Percentiles rank a stretch among this genome's conserved stretches.
Conservation (phyloP, 2,113 vertebrate genomes). For the Psammodynastes pulverulentus region DNA sequence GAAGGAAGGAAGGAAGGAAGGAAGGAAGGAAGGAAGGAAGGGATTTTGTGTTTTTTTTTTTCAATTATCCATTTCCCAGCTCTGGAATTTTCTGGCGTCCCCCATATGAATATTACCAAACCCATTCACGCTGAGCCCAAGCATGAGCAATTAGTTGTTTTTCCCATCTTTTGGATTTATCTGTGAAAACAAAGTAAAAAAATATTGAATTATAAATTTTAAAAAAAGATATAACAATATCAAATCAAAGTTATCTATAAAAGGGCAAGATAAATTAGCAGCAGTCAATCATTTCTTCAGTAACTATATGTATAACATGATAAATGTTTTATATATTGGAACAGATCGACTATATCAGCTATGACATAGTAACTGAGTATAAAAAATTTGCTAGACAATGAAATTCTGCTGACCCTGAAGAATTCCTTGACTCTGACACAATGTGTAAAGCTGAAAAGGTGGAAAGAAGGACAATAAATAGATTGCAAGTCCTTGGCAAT, state of each 20-base stretch:
- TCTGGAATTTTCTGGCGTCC: background rate
- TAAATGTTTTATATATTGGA: slow-evolving; percentile 15
- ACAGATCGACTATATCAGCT: slow-evolving; percentile 10
- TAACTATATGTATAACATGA: background rate
- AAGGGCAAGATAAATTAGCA: background rate
- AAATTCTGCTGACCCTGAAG: slow-evolving; percentile 32
- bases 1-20: background rate
- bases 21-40: background rate
- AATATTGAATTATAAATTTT: background rate
- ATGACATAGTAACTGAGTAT: background rate
- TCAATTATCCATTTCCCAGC: background rate
- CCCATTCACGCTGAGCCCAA: background rate
- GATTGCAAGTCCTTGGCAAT: slow-evolving; percentile 12
- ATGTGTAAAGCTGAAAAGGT: slow-evolving; percentile 41
- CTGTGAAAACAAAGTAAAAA: background rate
- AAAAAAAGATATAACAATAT: background rate
- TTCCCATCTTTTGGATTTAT: background rate
- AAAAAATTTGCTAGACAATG: slow-evolving; percentile 12
- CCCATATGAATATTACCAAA: background rate
- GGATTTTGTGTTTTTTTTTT: background rate
- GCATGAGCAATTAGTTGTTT: background rate
- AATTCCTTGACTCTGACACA: slow-evolving; percentile 28
- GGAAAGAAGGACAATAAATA: slow-evolving; percentile 41
- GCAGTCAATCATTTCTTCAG: background rate
- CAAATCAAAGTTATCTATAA: background rate